Evolutionary conservation across 2,113 vertebrate species (phyloP), one percentile per base, ranked within the genome.

Genomic region (Struthio camelus): DNA sequence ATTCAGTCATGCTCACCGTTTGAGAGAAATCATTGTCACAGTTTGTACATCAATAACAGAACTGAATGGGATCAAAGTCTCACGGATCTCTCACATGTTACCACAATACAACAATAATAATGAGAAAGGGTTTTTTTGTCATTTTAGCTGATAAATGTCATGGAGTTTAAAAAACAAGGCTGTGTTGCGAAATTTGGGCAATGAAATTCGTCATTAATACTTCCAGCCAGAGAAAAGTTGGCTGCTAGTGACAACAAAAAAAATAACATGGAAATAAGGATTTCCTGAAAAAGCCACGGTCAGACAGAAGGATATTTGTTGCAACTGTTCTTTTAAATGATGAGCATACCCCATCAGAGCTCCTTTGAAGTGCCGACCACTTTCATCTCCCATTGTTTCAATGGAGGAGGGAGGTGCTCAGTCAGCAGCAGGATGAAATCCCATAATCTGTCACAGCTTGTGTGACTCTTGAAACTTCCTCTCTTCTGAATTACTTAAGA

Each of bases 401-500:
- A 11, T 17, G 48, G n/a, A 79, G 81, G 66, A 80, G n/a, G 75
- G 94, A 91, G 79, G 13, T 50, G 5, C 18, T 85, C 54, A 64
- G 23, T 24, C 50, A 38, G 30, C 44, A 34, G 53, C 19, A 50
- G 56, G 25, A 58, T 85, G 77, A 87, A 87, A 90, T 54, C 77
- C 44, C 24, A 42, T 65, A 53, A 79, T 69, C 44, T 87, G 59
- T 97, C 88, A 94, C 40, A 73, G 54, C 5, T 50, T 86, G 51
- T 89, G 69, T 92, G n/a, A 87, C 54, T 89, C 48, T 80, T 91
- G 58, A 94, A 90, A 95, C 71, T 90, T 94, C 94, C 89, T 34
- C 85, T 80, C 48, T 91, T 93, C 27, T 88, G 81, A 92, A 94
- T 96, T 96, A 72, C 96, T 81, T 92, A 96, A 96, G 66, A 94